These are phyloP conservation scores for Gambelia wislizenii DNA, from an alignment of 2,797 vertebrate species.

Conservation along the genomic window DNA sequence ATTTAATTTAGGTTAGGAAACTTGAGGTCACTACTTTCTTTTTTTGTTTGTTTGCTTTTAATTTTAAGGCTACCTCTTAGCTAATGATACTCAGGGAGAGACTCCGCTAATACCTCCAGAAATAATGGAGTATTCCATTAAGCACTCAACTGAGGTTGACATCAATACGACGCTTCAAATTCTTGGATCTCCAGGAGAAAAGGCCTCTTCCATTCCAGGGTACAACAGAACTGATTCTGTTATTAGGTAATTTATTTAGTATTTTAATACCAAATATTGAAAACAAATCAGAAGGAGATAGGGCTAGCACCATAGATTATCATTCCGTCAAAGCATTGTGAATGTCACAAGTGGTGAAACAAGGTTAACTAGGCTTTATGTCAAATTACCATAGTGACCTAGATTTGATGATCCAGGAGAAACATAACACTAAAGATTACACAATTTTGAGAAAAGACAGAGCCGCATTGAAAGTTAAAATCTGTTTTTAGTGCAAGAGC, in stretches of 20 bases:
- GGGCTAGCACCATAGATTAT: slow-evolving; percentile 4
- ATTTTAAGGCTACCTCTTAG: slow-evolving; percentile 92
- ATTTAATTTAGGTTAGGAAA: slow-evolving; percentile 65
- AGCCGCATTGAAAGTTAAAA: background rate
- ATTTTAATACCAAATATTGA: slow-evolving; percentile 37
- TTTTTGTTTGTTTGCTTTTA: slow-evolving; percentile 75
- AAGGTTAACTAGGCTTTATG: slow-evolving; percentile 18
- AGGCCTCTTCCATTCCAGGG: slow-evolving; percentile 97
- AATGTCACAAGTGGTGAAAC: background rate
- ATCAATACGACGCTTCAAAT: slow-evolving; percentile 99
- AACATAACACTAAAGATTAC: slow-evolving; percentile 3
- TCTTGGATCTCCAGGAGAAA: slow-evolving; percentile 97
- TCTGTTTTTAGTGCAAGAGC: background rate
- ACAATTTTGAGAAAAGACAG: background rate
- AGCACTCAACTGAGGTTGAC: slow-evolving; percentile 96
- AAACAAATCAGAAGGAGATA: slow-evolving; percentile 20
- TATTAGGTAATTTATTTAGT: slow-evolving; percentile 88
- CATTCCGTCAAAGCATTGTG: slow-evolving; percentile 16
- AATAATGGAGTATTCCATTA: slow-evolving; percentile 99
- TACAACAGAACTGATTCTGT: slow-evolving; percentile 98
- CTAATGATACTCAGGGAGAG: slow-evolving; percentile 98
- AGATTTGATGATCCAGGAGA: background rate
- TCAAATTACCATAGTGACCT: background rate
- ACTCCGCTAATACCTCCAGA: slow-evolving; percentile 97
- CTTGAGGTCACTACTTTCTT: slow-evolving; percentile 72